A percentile compares a stretch with the other conserved stretches of the same genome.
Evolutionary conservation across 1,140 invertebrate species (phyloP).

Genomic region (Steinernema feltiae): DNA sequence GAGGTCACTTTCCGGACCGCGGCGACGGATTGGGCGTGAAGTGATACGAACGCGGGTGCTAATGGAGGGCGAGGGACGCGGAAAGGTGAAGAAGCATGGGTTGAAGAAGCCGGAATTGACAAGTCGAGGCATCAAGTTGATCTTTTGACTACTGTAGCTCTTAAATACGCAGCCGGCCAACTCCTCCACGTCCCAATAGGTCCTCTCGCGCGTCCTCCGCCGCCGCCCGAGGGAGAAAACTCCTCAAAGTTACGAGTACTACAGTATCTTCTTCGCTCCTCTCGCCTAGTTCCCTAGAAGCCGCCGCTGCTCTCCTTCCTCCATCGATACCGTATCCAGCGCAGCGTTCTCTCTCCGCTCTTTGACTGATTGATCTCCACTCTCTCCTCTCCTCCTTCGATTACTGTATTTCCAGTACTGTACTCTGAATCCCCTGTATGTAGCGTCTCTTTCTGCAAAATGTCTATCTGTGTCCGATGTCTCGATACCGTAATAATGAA

Average conservation of each 20-base stretch:
- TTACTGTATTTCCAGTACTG: no score
- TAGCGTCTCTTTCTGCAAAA: no score
- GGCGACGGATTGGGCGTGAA: neutral
- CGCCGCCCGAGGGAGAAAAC: neutral
- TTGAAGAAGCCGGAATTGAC: neutral
- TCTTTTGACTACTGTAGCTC: no score
- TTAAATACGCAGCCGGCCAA: no score
- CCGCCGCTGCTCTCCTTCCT: no score
- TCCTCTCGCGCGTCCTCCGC: neutral
- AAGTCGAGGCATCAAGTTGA: no score
- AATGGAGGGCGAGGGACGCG: neutral
- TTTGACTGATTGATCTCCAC: no score
- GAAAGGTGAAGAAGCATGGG: neutral
- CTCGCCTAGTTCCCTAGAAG: no score
- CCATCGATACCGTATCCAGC: neutral
- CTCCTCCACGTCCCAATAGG: neutral
- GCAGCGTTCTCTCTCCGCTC: neutral
- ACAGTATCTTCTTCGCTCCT: neutral
- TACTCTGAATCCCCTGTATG: no score
- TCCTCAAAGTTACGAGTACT: conserved; percentile 3
- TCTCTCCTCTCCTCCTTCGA: no score
- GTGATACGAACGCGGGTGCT: neutral
- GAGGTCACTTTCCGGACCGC: neutral
- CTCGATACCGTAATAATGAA: no score
- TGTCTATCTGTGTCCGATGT: no score